phyloP scores from a whole-genome alignment of 2,888 invertebrate genomes.

The Dimorphilus gyrociliatus region DNA sequence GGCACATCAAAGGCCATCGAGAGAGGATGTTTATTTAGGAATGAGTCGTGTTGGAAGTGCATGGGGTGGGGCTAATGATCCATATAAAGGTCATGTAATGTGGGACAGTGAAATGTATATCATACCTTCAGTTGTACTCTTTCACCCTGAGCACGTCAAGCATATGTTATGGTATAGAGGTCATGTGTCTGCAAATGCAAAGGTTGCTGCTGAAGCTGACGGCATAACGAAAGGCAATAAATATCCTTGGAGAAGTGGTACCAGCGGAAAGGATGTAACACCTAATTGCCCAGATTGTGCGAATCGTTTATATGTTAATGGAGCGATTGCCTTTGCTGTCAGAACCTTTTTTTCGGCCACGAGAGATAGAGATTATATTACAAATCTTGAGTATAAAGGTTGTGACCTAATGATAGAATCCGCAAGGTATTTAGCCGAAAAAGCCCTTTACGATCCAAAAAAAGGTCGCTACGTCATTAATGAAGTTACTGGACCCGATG shows the following conservation, averaged over 20 bases:
- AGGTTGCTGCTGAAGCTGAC: neutral
- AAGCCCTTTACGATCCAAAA: slow-evolving; percentile 13
- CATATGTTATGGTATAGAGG: slow-evolving; percentile 13
- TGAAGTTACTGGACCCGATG: slow-evolving; percentile 11
- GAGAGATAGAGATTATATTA: slow-evolving; percentile 20
- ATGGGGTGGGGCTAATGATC: too few species aligned
- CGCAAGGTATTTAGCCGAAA: slow-evolving; percentile 24
- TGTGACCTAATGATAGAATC: slow-evolving; percentile 21
- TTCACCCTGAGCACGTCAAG: slow-evolving; percentile 16
- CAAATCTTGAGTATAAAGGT: slow-evolving; percentile 13
- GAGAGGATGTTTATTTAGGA: too few species aligned
- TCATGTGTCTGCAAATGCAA: neutral
- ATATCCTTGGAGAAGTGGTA: too few species aligned
- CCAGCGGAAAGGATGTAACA: too few species aligned
- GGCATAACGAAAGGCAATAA: neutral
- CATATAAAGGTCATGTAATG: slow-evolving; percentile 20
- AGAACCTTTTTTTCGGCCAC: slow-evolving; percentile 28
- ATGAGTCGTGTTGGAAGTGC: too few species aligned
- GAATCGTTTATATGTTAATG: slow-evolving; percentile 15
- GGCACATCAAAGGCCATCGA: too few species aligned
- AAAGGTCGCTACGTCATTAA: slow-evolving; percentile 20
- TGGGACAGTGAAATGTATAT: slow-evolving; percentile 23
- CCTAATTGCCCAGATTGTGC: too few species aligned
- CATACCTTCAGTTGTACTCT: slow-evolving; percentile 16
- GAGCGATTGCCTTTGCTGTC: slow-evolving; percentile 25